Evolutionary conservation across 1,140 invertebrate species (phyloP).

Genomic region (Diorhabda elongata): DNA sequence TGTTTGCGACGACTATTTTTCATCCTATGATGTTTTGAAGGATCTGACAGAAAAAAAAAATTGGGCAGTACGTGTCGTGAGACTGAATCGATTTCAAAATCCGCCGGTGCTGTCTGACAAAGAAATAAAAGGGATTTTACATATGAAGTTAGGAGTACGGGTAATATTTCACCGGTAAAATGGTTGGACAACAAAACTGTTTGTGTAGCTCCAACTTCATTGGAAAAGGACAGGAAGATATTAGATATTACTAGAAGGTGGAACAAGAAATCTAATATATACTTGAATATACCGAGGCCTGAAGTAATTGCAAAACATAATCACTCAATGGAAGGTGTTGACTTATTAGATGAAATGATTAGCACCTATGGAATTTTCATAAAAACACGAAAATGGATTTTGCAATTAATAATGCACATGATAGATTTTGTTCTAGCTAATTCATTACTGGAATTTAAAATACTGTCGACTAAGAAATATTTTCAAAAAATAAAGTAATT

Average conservation of each 20-base stretch:
- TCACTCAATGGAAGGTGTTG: slow-evolving; percentile 45
- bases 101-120: slow-evolving; percentile 7
- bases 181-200: slow-evolving; percentile 47
- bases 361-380: slow-evolving; percentile 7
- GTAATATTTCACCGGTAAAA: neutral
- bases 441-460: no score
- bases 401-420: slow-evolving; percentile 12
- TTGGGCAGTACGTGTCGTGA: neutral
- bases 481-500: no score
- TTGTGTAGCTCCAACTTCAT: slow-evolving; percentile 47
- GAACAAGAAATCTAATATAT: slow-evolving; percentile 43
- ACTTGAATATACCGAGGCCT: slow-evolving; percentile 40
- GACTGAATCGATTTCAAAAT: no score
- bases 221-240: slow-evolving; percentile 40
- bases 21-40: no score
- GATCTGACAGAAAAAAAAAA: slow-evolving; percentile 7
- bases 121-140: slow-evolving; percentile 39
- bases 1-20: no score
- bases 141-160: neutral
- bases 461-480: no score
- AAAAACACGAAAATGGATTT: slow-evolving; percentile 14
- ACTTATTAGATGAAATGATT: slow-evolving; percentile 34
- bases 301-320: slow-evolving; percentile 43
- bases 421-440: slow-evolving; percentile 6
- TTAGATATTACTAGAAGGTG: slow-evolving; percentile 22